Base-by-base conservation (phyloP, 2,797 vertebrate genomes). In the Ateles fusciceps region DNA sequence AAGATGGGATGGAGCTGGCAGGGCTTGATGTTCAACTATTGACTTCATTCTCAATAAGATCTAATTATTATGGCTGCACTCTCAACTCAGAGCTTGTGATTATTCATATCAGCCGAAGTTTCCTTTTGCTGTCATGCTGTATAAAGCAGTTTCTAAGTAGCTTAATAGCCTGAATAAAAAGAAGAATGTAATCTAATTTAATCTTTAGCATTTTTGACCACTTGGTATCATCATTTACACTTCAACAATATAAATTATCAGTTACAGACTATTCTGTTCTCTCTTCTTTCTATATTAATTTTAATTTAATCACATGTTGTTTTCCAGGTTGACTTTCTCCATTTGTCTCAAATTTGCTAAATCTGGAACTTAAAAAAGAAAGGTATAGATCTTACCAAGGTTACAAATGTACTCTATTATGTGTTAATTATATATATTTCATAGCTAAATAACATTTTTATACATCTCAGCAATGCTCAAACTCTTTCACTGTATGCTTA, bases 1-100 rank as follows among this genome's bases (percentile, higher is more conserved):
- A 46, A 33, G 28, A 74, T 39, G 57, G 4, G 26, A 85, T 44
- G 24, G 17, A 89, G 84, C 4, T 6, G 33, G 5, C 39, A 90
- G 39, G 13, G 4, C 83, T 57, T 44, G 36, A 26, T 79, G n/a
- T 80, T 95, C 33, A 95, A 42, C 79, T 95, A 76, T 21, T 85
- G 39, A 79, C 39, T 42, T 92, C 44, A 64, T 46, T 33, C 36
- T 64, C 42, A 39, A 64, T 50, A 74, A 92, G 42, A 96, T 74
- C 26, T 88, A 89, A 88, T 94, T 48, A 68, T 46, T 88, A 57
- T 36, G 12, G 10, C 44, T 59, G 28, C 1, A 57, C 48, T 91
- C 42, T 91, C 93, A 90, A 94, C 59, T 98, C 26, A 79, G n/a
- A 84, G 36, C 14, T 95, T 93, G 72, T 71, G 26, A 72, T 89